A percentile compares a stretch with the other conserved stretches of the same genome.
phyloP scores from a whole-genome alignment of 1,140 invertebrate species.

The Pentalonia nigronervosa region DNA sequence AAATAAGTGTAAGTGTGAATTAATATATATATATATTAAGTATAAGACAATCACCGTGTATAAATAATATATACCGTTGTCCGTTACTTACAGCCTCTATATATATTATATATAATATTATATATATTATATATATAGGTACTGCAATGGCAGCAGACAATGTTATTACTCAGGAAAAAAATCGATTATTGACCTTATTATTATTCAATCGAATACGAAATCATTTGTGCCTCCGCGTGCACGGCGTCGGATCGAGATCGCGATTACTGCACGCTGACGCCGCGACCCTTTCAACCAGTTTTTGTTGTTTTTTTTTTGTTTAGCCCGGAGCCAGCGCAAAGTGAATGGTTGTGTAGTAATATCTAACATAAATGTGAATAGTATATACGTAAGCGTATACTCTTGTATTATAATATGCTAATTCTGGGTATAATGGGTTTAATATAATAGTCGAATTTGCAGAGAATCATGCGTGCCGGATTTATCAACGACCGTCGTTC shows the following conservation, averaged over 20 bases:
- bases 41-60: too few species aligned
- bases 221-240: background rate
- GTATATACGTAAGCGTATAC: background rate
- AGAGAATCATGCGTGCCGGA: background rate
- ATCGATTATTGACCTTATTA: constrained; percentile 44
- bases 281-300: constrained; percentile 22
- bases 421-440: background rate
- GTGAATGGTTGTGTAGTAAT: constrained; percentile 30
- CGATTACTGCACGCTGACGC: background rate
- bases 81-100: background rate
- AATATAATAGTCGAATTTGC: background rate
- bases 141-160: constrained; percentile 1
- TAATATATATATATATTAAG: background rate
- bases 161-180: constrained; percentile 12
- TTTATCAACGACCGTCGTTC: background rate
- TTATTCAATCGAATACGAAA: constrained; percentile 46
- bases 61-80: constrained; percentile 11
- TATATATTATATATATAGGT: background rate
- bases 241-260: background rate
- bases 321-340: background rate
- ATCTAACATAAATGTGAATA: background rate
- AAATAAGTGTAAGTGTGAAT: constrained; percentile 11
- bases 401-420: background rate
- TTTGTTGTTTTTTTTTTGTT: background rate
- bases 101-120: too few species aligned